phyloP scores from a whole-genome alignment of 1,140 invertebrate genomes.

The Oncopeltus fasciatus region DNA sequence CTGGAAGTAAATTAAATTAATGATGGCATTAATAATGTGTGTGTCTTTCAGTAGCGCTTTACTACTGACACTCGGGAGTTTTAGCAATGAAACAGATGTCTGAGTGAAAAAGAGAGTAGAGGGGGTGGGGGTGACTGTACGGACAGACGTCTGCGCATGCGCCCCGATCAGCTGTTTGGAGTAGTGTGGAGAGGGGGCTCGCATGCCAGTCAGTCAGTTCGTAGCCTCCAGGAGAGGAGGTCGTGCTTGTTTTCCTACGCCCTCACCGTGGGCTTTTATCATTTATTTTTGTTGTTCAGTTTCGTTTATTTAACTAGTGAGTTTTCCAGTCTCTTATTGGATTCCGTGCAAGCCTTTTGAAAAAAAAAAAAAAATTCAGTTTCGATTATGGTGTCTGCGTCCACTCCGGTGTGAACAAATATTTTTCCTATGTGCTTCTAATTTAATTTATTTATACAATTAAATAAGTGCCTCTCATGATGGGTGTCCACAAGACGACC shows the following conservation, averaged over 20 bases:
- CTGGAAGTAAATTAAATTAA: no score
- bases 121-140: background rate
- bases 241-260: background rate
- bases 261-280: background rate
- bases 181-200: background rate
- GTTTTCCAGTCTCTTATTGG: background rate
- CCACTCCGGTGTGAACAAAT: background rate
- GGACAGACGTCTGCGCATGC: background rate
- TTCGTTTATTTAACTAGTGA: background rate
- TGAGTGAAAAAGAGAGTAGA: no score
- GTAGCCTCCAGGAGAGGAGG: background rate
- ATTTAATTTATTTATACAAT: background rate
- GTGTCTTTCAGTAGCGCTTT: no score
- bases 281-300: background rate
- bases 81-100: no score
- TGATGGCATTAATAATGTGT: no score
- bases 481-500: slow-evolving; percentile 26
- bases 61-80: no score
- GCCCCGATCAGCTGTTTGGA: background rate
- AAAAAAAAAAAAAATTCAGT: background rate
- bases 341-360: background rate
- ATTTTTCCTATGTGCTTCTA: background rate
- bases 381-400: background rate
- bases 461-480: slow-evolving; percentile 10
- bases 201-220: background rate